Conservation (phyloP, 2,888 invertebrate species). For the Pocota personata region DNA sequence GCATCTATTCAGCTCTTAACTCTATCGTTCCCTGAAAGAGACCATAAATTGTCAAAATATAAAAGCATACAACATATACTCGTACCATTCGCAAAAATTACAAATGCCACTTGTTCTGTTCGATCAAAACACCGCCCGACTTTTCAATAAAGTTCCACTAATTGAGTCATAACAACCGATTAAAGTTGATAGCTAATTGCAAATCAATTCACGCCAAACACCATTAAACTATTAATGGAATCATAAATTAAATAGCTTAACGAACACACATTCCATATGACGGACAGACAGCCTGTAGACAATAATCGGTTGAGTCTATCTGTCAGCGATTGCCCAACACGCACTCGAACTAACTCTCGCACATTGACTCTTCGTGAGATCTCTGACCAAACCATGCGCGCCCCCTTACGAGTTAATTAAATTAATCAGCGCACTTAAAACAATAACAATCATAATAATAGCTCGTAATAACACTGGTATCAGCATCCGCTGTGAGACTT, state of each 20-base stretch:
- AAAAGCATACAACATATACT: too few relatives aligned
- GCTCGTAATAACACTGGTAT: slow-evolving; percentile 9
- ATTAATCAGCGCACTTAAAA: slow-evolving; percentile 69
- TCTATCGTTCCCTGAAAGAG: too few relatives aligned
- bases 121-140: neutral
- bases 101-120: neutral
- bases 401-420: slow-evolving; percentile 57
- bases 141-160: neutral
- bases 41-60: too few relatives aligned
- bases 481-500: slow-evolving; percentile 45
- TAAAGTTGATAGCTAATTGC: slow-evolving; percentile 26
- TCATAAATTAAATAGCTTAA: slow-evolving; percentile 3
- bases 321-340: slow-evolving; percentile 2
- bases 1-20: too few relatives aligned
- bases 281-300: slow-evolving; percentile 32
- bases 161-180: slow-evolving; percentile 33
- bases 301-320: slow-evolving; percentile 18
- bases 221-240: slow-evolving; percentile 53
- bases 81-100: neutral
- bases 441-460: slow-evolving; percentile 55
- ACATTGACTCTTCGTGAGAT: slow-evolving; percentile 1
- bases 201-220: slow-evolving; percentile 55
- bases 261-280: neutral
- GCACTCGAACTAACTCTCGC: slow-evolving; percentile 24
- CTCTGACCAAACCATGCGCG: slow-evolving; percentile 11